Conservation (phyloP, 2,888 invertebrate genomes). For the Brenthis daphne region DNA sequence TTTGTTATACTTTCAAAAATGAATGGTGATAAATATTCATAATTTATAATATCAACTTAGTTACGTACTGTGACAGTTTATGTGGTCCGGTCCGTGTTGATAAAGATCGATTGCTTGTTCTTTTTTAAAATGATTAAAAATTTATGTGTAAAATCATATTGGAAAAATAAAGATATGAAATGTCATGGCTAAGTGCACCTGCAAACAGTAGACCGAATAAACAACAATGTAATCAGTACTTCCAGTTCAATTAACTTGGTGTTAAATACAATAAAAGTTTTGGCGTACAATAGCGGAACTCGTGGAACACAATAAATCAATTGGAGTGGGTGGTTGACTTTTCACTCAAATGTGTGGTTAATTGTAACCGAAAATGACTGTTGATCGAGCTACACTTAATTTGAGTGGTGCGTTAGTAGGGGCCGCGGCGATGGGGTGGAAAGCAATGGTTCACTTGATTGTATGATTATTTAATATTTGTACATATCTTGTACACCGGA, state of each 20-base stretch:
- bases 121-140: too few relatives aligned
- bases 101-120: too few relatives aligned
- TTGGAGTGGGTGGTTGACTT: slow-evolving; percentile 83
- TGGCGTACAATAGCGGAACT: slow-evolving; percentile 78
- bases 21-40: too few relatives aligned
- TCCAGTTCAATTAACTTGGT: slow-evolving; percentile 49
- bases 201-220: not conserved
- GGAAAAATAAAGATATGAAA: too few relatives aligned
- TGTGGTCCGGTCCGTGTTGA: too few relatives aligned
- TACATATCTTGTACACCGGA: slow-evolving; percentile 64
- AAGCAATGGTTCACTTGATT: slow-evolving; percentile 69
- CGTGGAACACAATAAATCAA: slow-evolving; percentile 80
- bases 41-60: too few relatives aligned
- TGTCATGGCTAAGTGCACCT: too few relatives aligned
- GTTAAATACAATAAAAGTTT: slow-evolving; percentile 58
- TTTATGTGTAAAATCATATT: too few relatives aligned
- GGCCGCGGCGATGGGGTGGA: slow-evolving; percentile 63
- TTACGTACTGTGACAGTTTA: too few relatives aligned
- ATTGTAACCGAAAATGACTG: slow-evolving; percentile 83
- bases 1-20: too few relatives aligned
- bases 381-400: slow-evolving; percentile 82
- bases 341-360: slow-evolving; percentile 83
- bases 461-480: slow-evolving; percentile 72
- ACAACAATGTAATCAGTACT: slow-evolving; percentile 30
- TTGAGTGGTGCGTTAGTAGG: slow-evolving; percentile 77